Evolutionary conservation across 1,140 invertebrate species (phyloP).

Genomic region (Zaprionus lachaisei): DNA sequence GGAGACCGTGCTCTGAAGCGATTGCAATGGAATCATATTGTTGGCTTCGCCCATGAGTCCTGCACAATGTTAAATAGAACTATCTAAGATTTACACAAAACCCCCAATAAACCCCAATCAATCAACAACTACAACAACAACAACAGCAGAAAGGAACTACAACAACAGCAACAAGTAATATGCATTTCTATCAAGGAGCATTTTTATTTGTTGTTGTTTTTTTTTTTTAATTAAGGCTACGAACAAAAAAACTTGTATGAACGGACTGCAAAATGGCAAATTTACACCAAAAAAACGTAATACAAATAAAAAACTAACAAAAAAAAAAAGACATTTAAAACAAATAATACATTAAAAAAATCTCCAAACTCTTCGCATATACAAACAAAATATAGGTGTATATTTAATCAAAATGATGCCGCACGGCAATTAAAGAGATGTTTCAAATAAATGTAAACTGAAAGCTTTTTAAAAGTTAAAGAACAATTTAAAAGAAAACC

Average conservation of each 20-base stretch:
- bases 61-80: slow-evolving; percentile 14
- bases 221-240: slow-evolving; percentile 26
- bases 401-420: slow-evolving; percentile 71
- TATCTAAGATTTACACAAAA: slow-evolving; percentile 27
- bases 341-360: slow-evolving; percentile 24
- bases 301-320: background rate
- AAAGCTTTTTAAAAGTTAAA: slow-evolving; percentile 76
- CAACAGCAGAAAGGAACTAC: slow-evolving; percentile 8
- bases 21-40: slow-evolving; percentile 26
- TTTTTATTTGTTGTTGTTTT: slow-evolving; percentile 27
- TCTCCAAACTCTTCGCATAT: slow-evolving; percentile 38
- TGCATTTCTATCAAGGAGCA: slow-evolving; percentile 28
- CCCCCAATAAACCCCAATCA: slow-evolving; percentile 14
- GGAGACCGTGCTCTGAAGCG: slow-evolving; percentile 93
- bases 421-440: slow-evolving; percentile 48
- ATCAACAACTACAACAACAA: slow-evolving; percentile 14
- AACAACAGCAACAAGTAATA: slow-evolving; percentile 32
- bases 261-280: slow-evolving; percentile 35
- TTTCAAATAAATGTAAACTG: slow-evolving; percentile 81
- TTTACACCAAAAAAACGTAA: slow-evolving; percentile 37
- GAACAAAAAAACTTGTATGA: background rate
- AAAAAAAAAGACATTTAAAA: slow-evolving; percentile 27
- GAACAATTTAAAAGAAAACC: slow-evolving; percentile 33
- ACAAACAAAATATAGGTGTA: slow-evolving; percentile 47
- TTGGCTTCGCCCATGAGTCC: slow-evolving; percentile 24